Base-by-base conservation (phyloP, 2,797 vertebrate species). In the Crypturellus tataupa region DNA sequence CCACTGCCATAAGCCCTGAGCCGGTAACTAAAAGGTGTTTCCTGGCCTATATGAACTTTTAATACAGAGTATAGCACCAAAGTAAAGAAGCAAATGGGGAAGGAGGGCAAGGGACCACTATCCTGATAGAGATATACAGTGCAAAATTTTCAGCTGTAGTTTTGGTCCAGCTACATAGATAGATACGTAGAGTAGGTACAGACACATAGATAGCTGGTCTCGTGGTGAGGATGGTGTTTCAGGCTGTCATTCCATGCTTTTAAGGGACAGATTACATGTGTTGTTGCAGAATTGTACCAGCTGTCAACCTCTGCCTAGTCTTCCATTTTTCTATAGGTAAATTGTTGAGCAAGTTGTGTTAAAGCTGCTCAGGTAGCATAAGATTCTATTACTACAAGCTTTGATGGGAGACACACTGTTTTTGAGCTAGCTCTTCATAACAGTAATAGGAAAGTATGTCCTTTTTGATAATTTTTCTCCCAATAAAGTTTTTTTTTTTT, bases 201-300 rank as follows among this genome's bases (percentile, higher is more conserved):
- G 46, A 18, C 19, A 21, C n/a, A 69, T 49, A 63, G 62, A 27
- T 87, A 72, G 60, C 72, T 80, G 53, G 7, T 72, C 73, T 80
- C 64, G 40, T 87, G 64, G 68, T 53, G 40, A 85, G 29, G 33
- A 40, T 18, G 87, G 64, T 55, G 83, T 89, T 95, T 90, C 65
- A 73, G 85, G 3, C 60, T 31, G 18, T 72, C 6, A 4, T 35
- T 63, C 16, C 12, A 2, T 59, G 68, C 37, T 85, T 92, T 90
- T 58, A 21, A 35, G 79, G 77, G 44, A 16, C 17, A n/a, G 11
- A 9, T 42, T 83, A 56, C 9, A 2, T 37, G 23, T 65, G 40
- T 88, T 85, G 4, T 80, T 82, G 39, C 7, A 85, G 72, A 91
- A 63, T 59, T 80, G 37, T 65, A 72, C 13, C 2, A 7, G 40